Conservation (phyloP, 2,888 invertebrate genomes). For the Perdita meconis region DNA sequence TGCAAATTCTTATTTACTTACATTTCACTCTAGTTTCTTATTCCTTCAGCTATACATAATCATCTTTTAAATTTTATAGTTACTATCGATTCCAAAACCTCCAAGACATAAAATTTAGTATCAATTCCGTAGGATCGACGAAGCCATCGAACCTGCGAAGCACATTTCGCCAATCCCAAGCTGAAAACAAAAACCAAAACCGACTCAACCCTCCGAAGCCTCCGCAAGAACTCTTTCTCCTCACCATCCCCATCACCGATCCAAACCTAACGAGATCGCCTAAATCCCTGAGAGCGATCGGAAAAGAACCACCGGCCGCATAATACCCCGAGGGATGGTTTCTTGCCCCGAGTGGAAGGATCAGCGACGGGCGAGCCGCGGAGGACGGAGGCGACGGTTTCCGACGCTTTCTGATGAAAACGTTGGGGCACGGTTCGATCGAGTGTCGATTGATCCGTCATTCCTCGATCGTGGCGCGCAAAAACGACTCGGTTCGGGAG, state of each 20-base stretch:
- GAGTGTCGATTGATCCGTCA: conserved; percentile 75
- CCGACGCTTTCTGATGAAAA: conserved; percentile 68
- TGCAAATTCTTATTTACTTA: too few species aligned
- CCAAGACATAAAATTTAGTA: too few species aligned
- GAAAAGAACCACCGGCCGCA: not conserved
- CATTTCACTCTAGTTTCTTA: too few species aligned
- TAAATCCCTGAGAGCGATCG: not conserved
- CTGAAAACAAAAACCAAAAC: not conserved
- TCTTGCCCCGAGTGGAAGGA: conserved; percentile 21
- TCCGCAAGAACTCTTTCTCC: not conserved
- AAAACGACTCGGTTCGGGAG: conserved; percentile 61
- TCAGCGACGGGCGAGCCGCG: conserved; percentile 21
- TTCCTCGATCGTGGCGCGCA: conserved; percentile 66
- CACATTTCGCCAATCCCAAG: too few species aligned
- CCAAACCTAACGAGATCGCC: not conserved
- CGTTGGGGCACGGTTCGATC: conserved; percentile 52
- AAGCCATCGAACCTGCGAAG: too few species aligned
- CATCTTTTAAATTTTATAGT: too few species aligned
- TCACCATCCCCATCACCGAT: not conserved
- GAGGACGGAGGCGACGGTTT: conserved; percentile 48
- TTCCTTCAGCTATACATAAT: too few species aligned
- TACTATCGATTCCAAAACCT: too few species aligned
- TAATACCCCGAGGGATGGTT: conserved; percentile 16
- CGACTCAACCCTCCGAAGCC: not conserved
- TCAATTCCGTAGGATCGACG: too few species aligned